Evolutionary conservation across 2,797 vertebrate species (phyloP).

Genomic region (Pitangus sulphuratus): DNA sequence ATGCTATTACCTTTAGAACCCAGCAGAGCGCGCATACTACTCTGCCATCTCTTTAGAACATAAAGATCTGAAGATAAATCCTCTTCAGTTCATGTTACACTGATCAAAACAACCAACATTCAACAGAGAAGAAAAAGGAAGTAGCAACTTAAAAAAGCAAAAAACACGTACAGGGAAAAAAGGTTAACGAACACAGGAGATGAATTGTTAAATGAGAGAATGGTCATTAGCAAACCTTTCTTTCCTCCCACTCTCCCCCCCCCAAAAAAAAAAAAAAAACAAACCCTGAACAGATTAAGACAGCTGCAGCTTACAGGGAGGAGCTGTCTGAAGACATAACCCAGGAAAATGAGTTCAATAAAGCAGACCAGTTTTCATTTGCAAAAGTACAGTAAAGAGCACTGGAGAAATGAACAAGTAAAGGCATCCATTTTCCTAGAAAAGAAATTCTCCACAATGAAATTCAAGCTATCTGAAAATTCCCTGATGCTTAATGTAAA

Average conservation of each 20-base stretch:
- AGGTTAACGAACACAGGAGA: background rate
- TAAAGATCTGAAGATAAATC: background rate
- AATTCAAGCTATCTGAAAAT: slow-evolving; percentile 2
- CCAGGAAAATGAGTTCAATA: background rate
- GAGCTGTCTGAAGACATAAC: slow-evolving; percentile 18
- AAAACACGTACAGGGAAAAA: background rate
- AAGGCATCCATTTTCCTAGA: background rate
- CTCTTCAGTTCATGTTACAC: background rate
- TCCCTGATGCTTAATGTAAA: slow-evolving; percentile 14
- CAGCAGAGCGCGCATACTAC: background rate
- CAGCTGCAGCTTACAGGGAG: slow-evolving; percentile 31
- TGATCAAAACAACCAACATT: background rate
- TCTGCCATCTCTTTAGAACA: background rate
- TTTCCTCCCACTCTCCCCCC: background rate
- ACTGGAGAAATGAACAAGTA: background rate
- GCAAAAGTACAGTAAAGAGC: background rate
- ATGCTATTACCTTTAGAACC: background rate
- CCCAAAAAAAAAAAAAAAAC: background rate
- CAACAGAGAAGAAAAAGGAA: background rate
- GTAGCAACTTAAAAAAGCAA: background rate
- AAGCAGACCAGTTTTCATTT: background rate
- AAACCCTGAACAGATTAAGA: background rate
- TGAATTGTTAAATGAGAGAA: background rate
- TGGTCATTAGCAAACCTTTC: background rate
- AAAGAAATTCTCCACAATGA: background rate